Evolutionary conservation across 2,113 vertebrate species (phyloP).

Genomic region (Eptatretus burgeri): DNA sequence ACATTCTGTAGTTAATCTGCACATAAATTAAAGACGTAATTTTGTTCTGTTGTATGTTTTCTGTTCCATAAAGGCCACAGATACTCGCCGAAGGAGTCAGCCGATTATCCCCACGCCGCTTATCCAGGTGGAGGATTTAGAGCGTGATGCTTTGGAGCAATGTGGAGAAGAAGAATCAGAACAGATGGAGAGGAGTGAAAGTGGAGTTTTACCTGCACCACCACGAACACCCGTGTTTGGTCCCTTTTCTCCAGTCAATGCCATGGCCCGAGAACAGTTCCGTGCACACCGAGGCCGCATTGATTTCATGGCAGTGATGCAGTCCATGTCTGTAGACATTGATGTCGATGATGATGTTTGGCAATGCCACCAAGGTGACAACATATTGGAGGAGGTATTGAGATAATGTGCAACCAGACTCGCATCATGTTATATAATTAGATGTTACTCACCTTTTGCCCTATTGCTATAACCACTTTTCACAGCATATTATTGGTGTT

Average conservation of each 20-base stretch:
- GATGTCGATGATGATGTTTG: too few relatives aligned
- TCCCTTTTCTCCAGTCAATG: background rate
- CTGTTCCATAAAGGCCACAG: background rate
- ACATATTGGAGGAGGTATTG: too few relatives aligned
- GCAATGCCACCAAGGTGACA: too few relatives aligned
- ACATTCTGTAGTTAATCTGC: background rate
- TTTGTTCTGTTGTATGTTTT: background rate
- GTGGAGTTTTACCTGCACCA: background rate
- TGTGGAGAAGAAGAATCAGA: background rate
- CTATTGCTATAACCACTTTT: too few relatives aligned
- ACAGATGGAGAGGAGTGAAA: background rate
- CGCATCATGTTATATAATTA: too few relatives aligned
- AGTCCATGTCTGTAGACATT: background rate
- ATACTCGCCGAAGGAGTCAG: background rate
- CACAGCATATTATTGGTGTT: too few relatives aligned
- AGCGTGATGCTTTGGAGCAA: conserved; percentile 1
- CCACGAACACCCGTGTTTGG: conserved; percentile 1
- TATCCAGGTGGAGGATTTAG: conserved; percentile 2
- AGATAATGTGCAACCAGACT: too few relatives aligned
- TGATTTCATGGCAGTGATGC: conserved; percentile 3
- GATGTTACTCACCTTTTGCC: too few relatives aligned
- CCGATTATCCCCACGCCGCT: background rate
- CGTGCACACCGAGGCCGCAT: conserved; percentile 2
- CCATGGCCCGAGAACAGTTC: background rate
- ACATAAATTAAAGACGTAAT: background rate